Evolutionary conservation across 2,113 vertebrate genomes (phyloP).

Genomic region (Trogon melanurus): DNA sequence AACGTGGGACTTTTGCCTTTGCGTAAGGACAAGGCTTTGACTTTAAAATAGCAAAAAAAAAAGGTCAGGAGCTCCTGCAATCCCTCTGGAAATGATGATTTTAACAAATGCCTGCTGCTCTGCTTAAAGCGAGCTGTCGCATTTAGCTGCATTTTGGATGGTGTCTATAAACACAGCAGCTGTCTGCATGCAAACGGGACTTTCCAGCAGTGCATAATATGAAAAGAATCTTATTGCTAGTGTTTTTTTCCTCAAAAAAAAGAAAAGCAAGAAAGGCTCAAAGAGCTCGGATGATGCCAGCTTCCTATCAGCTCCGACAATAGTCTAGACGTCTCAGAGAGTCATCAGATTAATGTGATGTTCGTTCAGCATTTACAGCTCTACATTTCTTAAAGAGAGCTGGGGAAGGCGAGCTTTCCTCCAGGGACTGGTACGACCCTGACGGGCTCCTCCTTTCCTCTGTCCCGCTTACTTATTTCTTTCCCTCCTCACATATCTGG

Average conservation of each 20-base stretch:
- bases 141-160: slow-evolving; percentile 42
- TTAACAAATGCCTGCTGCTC: slow-evolving; percentile 29
- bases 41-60: background rate
- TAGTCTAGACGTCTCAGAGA: slow-evolving; percentile 17
- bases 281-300: background rate
- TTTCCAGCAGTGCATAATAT: slow-evolving; percentile 59
- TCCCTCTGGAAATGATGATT: slow-evolving; percentile 18
- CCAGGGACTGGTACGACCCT: background rate
- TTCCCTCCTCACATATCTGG: background rate
- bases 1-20: background rate
- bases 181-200: slow-evolving; percentile 40
- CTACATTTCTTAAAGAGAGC: background rate
- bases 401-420: background rate
- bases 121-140: background rate
- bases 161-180: slow-evolving; percentile 55
- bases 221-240: slow-evolving; percentile 56
- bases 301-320: slow-evolving; percentile 20
- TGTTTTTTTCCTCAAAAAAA: background rate
- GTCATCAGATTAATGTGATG: slow-evolving; percentile 8
- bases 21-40: background rate
- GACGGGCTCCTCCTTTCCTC: background rate
- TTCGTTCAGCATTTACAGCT: background rate
- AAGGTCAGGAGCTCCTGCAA: background rate
- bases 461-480: background rate
- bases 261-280: background rate